Percentiles rank a stretch among this genome's conserved stretches.
These are phyloP conservation scores for Rotaria socialis DNA, from an alignment of 2,888 invertebrate genomes.

Conservation along the genomic window DNA sequence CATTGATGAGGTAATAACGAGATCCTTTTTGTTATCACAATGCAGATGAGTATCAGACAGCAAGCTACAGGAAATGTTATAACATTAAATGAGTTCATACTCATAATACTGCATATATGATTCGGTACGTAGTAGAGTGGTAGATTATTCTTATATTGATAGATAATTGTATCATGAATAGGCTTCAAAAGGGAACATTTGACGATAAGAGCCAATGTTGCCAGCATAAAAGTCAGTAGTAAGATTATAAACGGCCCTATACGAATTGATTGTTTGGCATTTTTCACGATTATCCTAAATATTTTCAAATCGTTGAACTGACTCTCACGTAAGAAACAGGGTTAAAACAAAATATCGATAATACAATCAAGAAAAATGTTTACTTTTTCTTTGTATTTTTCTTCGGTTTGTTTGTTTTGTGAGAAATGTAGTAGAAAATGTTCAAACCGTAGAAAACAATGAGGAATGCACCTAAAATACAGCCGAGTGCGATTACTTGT, in stretches of 20 bases:
- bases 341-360: background rate
- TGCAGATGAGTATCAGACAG: background rate
- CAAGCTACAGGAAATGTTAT: background rate
- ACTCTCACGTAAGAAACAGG: background rate
- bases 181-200: background rate
- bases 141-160: background rate
- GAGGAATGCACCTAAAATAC: background rate
- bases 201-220: background rate
- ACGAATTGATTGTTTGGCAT: background rate
- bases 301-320: background rate
- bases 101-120: background rate
- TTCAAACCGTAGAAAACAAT: background rate
- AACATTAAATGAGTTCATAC: background rate
- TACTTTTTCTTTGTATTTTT: background rate
- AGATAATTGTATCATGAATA: background rate
- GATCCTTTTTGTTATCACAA: background rate
- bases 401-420: background rate
- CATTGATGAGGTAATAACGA: background rate
- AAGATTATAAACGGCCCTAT: background rate
- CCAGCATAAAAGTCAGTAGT: background rate
- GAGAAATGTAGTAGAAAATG: background rate
- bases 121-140: background rate
- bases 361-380: background rate
- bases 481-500: background rate
- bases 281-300: background rate